phyloP scores from a whole-genome alignment of 2,888 invertebrate species.

The Cosmia pyralina region DNA sequence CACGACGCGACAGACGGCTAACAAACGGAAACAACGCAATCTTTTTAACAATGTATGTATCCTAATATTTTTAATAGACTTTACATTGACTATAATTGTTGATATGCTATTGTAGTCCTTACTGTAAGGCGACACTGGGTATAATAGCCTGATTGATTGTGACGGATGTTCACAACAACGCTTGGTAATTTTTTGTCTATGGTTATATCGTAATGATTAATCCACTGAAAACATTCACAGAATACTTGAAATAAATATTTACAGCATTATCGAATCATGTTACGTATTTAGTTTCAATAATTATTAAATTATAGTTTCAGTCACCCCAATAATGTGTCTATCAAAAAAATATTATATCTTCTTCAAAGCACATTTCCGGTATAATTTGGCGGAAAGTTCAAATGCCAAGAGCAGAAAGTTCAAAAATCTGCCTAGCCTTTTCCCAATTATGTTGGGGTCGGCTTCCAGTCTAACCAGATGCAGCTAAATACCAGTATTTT shows the following conservation, averaged over 20 bases:
- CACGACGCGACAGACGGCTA: constrained; percentile 68
- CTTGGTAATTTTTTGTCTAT: constrained; percentile 45
- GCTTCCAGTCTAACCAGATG: too few species aligned
- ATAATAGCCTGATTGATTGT: constrained; percentile 52
- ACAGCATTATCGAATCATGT: too few species aligned
- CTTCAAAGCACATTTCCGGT: constrained; percentile 36
- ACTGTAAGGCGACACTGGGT: constrained; percentile 14
- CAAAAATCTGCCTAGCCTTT: too few species aligned
- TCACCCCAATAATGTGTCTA: too few species aligned
- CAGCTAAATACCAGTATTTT: too few species aligned
- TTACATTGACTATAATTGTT: constrained; percentile 57
- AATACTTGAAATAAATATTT: not conserved
- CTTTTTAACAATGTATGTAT: constrained; percentile 56
- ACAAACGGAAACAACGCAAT: constrained; percentile 69
- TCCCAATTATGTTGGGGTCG: too few species aligned
- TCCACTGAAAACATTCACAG: too few species aligned
- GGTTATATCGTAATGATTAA: too few species aligned
- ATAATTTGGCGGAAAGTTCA: constrained; percentile 40
- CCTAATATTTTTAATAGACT: constrained; percentile 50
- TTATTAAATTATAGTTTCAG: not conserved
- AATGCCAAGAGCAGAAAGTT: constrained; percentile 15
- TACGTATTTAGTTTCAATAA: too few species aligned
- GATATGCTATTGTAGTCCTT: constrained; percentile 52
- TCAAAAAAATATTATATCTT: too few species aligned
- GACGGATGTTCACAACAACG: constrained; percentile 38